Evolutionary conservation across 2,888 invertebrate species (phyloP).

Genomic region (Galeopsomyia nigrocyanea): DNA sequence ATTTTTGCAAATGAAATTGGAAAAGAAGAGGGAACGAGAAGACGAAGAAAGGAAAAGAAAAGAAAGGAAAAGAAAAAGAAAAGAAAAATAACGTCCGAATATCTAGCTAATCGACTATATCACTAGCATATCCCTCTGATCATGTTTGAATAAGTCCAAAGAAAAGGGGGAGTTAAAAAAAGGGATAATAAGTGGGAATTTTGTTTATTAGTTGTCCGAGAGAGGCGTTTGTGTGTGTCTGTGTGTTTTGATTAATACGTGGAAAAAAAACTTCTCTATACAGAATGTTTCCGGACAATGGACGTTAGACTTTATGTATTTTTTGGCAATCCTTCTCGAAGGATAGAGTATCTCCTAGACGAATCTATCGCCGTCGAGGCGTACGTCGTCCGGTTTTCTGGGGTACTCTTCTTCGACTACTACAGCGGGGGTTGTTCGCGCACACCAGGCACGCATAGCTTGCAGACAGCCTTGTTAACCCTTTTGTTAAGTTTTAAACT

Average conservation of each 20-base stretch:
- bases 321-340: neutral
- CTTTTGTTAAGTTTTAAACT: neutral
- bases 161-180: no score
- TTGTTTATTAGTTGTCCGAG: no score
- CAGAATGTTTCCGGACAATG: neutral
- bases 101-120: neutral
- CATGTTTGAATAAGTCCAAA: no score
- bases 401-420: conserved; percentile 37
- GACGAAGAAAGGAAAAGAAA: conserved; percentile 9
- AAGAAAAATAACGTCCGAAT: conserved; percentile 1
- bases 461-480: conserved; percentile 8
- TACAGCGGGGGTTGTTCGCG: conserved; percentile 12
- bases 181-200: neutral
- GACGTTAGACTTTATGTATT: neutral
- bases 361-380: conserved; percentile 44
- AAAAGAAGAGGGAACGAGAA: neutral
- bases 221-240: no score
- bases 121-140: no score
- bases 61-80: neutral
- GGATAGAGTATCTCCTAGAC: conserved; percentile 35
- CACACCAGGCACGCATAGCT: conserved; percentile 46
- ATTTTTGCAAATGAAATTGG: neutral
- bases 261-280: no score
- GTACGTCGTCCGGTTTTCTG: conserved; percentile 44
- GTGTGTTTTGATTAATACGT: no score